Conservation (phyloP, 2,888 invertebrate species). For the Nomada ferruginata region DNA sequence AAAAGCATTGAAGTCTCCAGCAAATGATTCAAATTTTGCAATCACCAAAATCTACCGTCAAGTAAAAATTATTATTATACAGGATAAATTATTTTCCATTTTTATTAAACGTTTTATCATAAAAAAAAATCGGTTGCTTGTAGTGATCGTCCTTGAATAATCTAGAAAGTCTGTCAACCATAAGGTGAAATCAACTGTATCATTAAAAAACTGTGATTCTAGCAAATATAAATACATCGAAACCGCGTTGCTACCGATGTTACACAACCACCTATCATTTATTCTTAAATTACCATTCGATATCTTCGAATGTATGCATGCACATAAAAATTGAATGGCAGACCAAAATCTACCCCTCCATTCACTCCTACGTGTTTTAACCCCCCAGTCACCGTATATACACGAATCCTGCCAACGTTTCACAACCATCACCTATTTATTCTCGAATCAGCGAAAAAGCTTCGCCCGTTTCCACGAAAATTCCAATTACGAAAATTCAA, state of each 20-base stretch:
- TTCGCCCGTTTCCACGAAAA: neutral
- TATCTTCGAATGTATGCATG: too few relatives aligned
- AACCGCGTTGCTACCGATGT: neutral
- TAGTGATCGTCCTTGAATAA: too few relatives aligned
- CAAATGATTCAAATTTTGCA: neutral
- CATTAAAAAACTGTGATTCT: neutral
- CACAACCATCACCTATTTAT: constrained; percentile 20
- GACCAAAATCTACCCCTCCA: neutral
- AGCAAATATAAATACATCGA: neutral
- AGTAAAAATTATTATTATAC: neutral
- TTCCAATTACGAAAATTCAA: neutral
- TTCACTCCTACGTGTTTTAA: neutral
- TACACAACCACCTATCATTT: neutral
- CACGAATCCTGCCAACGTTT: constrained; percentile 12
- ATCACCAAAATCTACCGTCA: neutral
- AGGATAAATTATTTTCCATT: neutral
- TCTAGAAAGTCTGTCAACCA: neutral
- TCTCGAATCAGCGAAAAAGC: neutral
- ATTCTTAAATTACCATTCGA: neutral
- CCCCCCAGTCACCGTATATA: neutral
- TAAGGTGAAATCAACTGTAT: neutral
- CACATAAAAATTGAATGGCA: too few relatives aligned
- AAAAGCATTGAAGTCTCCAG: constrained; percentile 22
- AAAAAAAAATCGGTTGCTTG: too few relatives aligned
- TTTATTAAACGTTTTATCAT: neutral